Evolutionary conservation across 2,797 vertebrate species (phyloP).

Genomic region (Pristis pectinata): DNA sequence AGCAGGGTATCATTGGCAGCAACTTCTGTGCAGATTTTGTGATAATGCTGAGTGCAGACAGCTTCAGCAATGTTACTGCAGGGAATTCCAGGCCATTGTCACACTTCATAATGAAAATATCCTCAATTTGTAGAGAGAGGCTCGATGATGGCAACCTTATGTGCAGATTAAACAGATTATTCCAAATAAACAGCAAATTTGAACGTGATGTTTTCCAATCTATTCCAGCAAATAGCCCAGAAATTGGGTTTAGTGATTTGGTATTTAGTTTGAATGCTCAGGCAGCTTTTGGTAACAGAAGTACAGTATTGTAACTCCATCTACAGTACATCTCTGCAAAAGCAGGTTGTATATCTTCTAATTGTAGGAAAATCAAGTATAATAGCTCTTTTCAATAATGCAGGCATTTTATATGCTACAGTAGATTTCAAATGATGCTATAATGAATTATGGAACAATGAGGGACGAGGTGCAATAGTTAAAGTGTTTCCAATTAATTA

Average conservation of each 20-base stretch:
- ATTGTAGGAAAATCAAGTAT: not conserved
- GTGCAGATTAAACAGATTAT: not conserved
- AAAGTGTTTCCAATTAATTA: not conserved
- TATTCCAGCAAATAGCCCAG: not conserved
- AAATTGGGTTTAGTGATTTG: not conserved
- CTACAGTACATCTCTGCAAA: not conserved
- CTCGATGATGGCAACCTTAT: not conserved
- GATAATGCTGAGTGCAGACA: too few species aligned
- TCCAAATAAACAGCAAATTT: not conserved
- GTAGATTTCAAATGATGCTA: not conserved
- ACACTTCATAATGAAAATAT: too few species aligned
- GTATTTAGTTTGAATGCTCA: not conserved
- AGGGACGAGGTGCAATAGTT: not conserved
- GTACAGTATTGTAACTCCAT: conserved; percentile 13
- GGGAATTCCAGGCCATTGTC: too few species aligned
- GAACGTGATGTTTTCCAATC: not conserved
- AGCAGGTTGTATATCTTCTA: not conserved
- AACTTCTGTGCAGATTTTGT: too few species aligned
- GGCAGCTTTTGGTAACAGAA: not conserved
- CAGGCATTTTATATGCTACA: not conserved
- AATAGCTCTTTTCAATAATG: not conserved
- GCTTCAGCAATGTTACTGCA: too few species aligned
- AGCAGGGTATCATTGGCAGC: too few species aligned
- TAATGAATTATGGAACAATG: not conserved
- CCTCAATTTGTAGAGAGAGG: not conserved